Evolutionary conservation across 1,140 invertebrate genomes (phyloP).

Genomic region (Bombus breviceps): DNA sequence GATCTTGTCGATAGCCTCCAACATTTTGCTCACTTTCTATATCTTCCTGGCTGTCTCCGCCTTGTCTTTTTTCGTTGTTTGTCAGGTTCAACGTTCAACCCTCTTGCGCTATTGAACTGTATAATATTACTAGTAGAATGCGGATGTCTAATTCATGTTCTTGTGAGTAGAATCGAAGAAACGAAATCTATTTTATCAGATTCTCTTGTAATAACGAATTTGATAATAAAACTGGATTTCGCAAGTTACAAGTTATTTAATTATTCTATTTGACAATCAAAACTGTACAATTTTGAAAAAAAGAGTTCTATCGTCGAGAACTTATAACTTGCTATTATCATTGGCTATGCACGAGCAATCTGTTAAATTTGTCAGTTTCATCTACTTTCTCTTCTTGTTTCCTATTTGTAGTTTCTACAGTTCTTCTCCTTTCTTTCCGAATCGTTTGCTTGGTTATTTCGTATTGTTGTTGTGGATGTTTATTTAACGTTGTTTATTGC

Average conservation of each 20-base stretch:
- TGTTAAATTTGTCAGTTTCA: background rate
- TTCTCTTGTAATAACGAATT: background rate
- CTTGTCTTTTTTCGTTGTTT: background rate
- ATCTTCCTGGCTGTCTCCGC: background rate
- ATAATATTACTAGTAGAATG: no score
- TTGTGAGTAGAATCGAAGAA: no score
- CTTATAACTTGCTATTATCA: no score
- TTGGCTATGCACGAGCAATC: no score
- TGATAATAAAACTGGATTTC: no score
- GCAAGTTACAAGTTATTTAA: no score
- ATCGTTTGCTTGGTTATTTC: background rate
- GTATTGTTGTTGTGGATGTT: background rate
- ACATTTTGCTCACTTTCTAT: background rate
- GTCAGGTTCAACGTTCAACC: no score
- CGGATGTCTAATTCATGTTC: no score
- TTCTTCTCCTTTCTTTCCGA: background rate
- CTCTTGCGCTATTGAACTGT: no score
- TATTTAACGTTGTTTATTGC: background rate
- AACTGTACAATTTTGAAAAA: no score
- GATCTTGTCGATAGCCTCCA: constrained; percentile 37
- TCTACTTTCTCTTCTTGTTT: background rate
- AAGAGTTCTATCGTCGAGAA: no score
- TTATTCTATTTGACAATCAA: no score
- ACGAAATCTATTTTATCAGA: background rate
- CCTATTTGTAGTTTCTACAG: background rate